Evolutionary conservation across 2,113 vertebrate genomes (phyloP).

Genomic region (Osmerus mordax): DNA sequence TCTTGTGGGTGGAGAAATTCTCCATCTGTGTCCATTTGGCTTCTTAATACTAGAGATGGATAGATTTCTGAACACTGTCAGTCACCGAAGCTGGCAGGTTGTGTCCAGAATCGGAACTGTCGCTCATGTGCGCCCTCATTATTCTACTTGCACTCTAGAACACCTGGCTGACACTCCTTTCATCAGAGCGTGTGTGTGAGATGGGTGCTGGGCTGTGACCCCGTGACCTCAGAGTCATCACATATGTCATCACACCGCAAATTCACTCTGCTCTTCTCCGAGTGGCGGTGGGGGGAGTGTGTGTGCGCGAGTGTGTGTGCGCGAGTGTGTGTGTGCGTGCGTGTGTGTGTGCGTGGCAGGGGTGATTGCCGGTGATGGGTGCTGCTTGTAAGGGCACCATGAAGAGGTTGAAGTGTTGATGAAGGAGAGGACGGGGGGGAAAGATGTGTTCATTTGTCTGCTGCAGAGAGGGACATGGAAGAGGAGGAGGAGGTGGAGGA

Average conservation of each 20-base stretch:
- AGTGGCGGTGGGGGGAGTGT: not conserved
- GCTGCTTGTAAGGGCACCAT: slow-evolving; percentile 62
- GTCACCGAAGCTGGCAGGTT: not conserved
- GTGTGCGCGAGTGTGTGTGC: not conserved
- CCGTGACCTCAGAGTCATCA: not conserved
- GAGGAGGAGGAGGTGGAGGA: not conserved
- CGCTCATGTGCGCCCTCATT: not conserved
- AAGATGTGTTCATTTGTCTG: slow-evolving; percentile 66
- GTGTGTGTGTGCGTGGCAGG: slow-evolving; percentile 35
- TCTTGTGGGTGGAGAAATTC: too few relatives aligned
- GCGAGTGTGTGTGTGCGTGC: slow-evolving; percentile 13
- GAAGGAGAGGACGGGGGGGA: slow-evolving; percentile 50
- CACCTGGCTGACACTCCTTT: not conserved
- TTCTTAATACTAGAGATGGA: too few relatives aligned
- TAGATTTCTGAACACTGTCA: too few relatives aligned
- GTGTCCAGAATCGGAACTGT: not conserved
- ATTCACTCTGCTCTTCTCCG: not conserved
- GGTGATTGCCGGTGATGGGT: slow-evolving; percentile 59
- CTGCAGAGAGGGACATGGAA: slow-evolving; percentile 24
- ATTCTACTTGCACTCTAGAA: not conserved
- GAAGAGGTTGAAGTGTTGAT: slow-evolving; percentile 48
- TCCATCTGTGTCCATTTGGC: too few relatives aligned
- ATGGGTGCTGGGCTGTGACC: not conserved
- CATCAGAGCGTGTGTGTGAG: not conserved
- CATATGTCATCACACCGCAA: not conserved